Conservation (phyloP, 1,140 invertebrate genomes). For the Coenobita brevimanus region DNA sequence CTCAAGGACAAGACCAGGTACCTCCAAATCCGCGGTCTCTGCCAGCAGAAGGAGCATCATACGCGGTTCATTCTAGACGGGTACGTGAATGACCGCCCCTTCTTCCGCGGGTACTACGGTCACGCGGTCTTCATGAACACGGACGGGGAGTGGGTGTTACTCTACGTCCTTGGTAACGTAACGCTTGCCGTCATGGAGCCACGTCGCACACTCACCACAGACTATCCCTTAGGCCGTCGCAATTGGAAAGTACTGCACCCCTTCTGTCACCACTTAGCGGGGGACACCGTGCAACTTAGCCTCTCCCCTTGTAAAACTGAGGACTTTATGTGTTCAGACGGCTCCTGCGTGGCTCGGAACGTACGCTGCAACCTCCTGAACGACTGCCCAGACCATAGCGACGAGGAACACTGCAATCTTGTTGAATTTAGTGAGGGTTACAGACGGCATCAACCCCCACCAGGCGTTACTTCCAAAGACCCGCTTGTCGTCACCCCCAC, state of each 20-base stretch:
- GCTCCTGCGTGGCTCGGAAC: conserved; percentile 69
- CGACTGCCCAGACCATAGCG: conserved; percentile 76
- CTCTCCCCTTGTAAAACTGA: conserved; percentile 79
- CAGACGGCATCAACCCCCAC: conserved; percentile 12
- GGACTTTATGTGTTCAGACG: conserved; percentile 72
- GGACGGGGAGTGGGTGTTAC: conserved; percentile 18
- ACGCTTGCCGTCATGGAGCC: conserved; percentile 23
- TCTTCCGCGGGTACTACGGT: conserved; percentile 43
- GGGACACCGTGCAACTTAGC: conserved; percentile 31
- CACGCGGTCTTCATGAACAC: conserved; percentile 8
- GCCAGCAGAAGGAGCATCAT: conserved; percentile 40
- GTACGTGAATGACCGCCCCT: conserved; percentile 29
- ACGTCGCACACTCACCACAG: background rate
- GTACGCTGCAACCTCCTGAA: conserved; percentile 75
- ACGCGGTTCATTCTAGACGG: conserved; percentile 40
- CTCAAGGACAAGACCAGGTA: conserved; percentile 28
- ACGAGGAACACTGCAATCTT: conserved; percentile 71
- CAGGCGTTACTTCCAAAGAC: conserved; percentile 28
- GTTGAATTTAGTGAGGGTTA: conserved; percentile 33
- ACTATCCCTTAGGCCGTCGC: conserved; percentile 41
- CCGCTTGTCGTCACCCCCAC: conserved; percentile 26
- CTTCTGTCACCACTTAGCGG: conserved; percentile 25
- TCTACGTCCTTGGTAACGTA: background rate
- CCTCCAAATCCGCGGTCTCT: conserved; percentile 38
- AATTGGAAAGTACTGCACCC: background rate